Conservation (phyloP, 2,797 vertebrate genomes). For the Hybognathus amarus region DNA sequence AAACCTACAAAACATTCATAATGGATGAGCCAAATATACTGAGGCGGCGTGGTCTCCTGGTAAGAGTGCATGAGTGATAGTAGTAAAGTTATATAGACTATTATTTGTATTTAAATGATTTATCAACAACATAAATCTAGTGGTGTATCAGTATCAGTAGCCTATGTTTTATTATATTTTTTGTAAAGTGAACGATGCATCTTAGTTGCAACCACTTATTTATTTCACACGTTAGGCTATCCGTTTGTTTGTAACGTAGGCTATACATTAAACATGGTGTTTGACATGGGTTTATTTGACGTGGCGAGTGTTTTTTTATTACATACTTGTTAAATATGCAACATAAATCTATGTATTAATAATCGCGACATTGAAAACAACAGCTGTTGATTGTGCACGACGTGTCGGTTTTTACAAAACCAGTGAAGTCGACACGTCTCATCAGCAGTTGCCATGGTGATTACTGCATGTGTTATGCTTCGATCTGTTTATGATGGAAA, state of each 20-base stretch:
- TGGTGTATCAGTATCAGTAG: neutral
- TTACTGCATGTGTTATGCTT: conserved; percentile 17
- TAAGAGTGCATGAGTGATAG: conserved; percentile 54
- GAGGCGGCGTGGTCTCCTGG: conserved; percentile 79
- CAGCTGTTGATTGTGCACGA: conserved; percentile 16
- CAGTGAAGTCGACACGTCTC: conserved; percentile 37
- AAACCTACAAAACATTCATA: conserved; percentile 29
- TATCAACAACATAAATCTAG: neutral
- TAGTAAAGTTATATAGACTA: neutral
- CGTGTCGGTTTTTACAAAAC: conserved; percentile 38
- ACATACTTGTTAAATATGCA: neutral
- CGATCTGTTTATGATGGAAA: conserved; percentile 17
- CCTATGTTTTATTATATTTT: neutral
- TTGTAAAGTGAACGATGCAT: neutral
- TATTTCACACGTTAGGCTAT: neutral
- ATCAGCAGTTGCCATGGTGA: conserved; percentile 73
- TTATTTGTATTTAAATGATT: neutral
- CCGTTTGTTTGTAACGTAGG: neutral
- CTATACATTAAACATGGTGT: neutral
- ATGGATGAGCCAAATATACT: conserved; percentile 81
- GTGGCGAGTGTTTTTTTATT: neutral
- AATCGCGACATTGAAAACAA: neutral
- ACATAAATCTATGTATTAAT: neutral
- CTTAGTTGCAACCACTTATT: neutral
- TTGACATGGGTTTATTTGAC: neutral